These are phyloP conservation scores for Astreopora myriophthalma DNA, from an alignment of 64 coral and sea anemone genomes.

Conservation along the genomic window DNA sequence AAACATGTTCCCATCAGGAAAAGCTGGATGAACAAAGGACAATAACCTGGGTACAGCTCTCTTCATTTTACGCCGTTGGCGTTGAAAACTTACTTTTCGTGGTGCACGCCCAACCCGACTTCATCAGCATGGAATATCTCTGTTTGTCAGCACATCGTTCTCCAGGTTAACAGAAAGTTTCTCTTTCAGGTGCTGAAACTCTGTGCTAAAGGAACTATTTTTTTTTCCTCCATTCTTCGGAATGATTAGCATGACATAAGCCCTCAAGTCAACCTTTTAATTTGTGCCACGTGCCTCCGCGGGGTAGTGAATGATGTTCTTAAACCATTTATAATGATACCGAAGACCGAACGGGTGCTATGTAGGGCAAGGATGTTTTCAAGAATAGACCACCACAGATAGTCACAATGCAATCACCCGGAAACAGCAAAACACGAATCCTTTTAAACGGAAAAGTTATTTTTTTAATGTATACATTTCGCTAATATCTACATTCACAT, in stretches of 20 bases:
- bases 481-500: background rate
- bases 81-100: background rate
- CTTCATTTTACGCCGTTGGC: background rate
- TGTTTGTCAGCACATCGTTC: too few relatives aligned
- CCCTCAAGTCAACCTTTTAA: background rate
- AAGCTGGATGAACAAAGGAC: background rate
- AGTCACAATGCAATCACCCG: background rate
- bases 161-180: background rate
- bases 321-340: background rate
- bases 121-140: background rate
- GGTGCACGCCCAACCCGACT: background rate
- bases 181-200: background rate
- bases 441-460: background rate
- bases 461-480: background rate
- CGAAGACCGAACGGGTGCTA: background rate
- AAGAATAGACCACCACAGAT: background rate
- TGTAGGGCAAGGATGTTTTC: background rate
- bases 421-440: background rate
- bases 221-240: background rate
- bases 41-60: background rate
- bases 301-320: background rate
- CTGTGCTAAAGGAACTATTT: background rate
- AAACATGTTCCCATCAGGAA: background rate
- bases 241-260: conserved; percentile 37
- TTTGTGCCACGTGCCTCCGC: background rate